A percentile compares a stretch with the other conserved stretches of the same genome.
phyloP scores from a whole-genome alignment of 2,113 vertebrate genomes.

The Trochalopteron elliotii region DNA sequence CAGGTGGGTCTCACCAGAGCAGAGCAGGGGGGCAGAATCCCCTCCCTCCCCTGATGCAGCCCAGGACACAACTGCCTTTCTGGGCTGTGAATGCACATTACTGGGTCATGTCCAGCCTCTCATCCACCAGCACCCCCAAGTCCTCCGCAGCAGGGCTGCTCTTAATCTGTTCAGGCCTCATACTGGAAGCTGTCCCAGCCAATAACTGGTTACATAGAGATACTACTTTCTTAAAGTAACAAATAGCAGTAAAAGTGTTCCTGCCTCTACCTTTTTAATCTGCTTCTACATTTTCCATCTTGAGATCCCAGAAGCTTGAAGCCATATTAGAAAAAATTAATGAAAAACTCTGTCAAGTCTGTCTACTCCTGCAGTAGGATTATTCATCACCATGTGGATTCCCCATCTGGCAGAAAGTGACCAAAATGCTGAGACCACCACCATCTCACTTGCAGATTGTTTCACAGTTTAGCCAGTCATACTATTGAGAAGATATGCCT shows the following conservation, averaged over 20 bases:
- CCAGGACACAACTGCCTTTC: fast-evolving
- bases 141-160: background rate
- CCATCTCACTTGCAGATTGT: background rate
- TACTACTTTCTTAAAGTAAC: background rate
- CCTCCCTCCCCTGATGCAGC: background rate
- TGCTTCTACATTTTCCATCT: background rate
- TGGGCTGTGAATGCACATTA: background rate
- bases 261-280: background rate
- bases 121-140: background rate
- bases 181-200: background rate
- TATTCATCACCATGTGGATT: constrained; percentile 30
- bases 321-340: background rate
- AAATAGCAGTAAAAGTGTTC: background rate
- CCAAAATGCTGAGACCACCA: background rate
- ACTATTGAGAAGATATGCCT: constrained; percentile 28
- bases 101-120: background rate
- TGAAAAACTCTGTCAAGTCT: background rate
- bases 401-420: constrained; percentile 16
- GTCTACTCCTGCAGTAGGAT: background rate
- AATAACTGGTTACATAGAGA: background rate
- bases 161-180: background rate
- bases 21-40: background rate
- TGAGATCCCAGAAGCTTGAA: background rate
- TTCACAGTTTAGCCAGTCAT: background rate
- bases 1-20: background rate